Evolutionary conservation across 2,888 invertebrate genomes (phyloP).

Genomic region (Eudasyphora cyanicolor): DNA sequence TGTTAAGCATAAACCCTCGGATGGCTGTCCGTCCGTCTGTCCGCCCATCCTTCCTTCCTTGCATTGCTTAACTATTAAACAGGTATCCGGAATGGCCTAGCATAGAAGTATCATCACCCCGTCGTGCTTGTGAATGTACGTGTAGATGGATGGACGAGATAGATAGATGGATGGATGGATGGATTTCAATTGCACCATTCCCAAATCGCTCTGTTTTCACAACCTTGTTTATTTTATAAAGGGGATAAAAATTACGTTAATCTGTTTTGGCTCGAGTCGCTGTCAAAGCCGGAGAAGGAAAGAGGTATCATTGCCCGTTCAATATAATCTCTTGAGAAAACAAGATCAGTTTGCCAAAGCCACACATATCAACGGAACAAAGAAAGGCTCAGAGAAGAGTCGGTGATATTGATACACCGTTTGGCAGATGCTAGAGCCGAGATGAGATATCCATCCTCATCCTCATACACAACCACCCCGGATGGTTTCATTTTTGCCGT

Average conservation of each 20-base stretch:
- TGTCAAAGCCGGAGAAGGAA: neutral
- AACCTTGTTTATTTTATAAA: constrained; percentile 45
- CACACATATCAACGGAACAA: constrained; percentile 28
- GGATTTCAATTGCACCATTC: constrained; percentile 68
- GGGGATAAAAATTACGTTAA: constrained; percentile 68
- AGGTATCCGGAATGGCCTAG: constrained; percentile 36
- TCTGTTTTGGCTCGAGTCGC: constrained; percentile 77
- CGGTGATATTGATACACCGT: constrained; percentile 62
- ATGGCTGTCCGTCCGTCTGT: neutral
- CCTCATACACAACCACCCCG: constrained; percentile 51
- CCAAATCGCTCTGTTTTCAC: neutral
- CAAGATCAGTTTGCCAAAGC: constrained; percentile 71
- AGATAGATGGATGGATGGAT: too few relatives aligned
- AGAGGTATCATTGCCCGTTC: neutral
- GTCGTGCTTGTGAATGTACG: too few relatives aligned
- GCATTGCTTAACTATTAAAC: constrained; percentile 23
- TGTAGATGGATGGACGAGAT: neutral
- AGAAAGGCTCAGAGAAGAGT: constrained; percentile 49
- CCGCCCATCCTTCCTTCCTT: neutral
- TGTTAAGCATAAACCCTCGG: too few relatives aligned
- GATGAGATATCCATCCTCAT: too few relatives aligned
- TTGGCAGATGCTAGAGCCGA: constrained; percentile 54
- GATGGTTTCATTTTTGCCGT: neutral
- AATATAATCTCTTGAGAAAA: constrained; percentile 74
- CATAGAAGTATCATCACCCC: too few relatives aligned